Conservation (phyloP, 2,797 vertebrate genomes). For the Bucorvus abyssinicus region DNA sequence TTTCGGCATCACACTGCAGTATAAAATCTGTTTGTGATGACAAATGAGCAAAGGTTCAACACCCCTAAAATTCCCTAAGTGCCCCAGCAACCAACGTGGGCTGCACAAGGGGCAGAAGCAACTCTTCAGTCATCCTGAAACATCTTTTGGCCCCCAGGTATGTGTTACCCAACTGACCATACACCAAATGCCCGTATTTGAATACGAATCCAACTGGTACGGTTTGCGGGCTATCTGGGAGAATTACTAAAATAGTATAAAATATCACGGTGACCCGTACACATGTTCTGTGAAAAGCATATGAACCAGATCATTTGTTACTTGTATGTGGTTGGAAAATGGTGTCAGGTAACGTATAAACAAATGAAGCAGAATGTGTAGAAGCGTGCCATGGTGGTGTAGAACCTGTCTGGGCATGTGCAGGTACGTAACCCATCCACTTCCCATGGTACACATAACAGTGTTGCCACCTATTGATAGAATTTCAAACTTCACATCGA, state of each 20-base stretch:
- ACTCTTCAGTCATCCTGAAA: neutral
- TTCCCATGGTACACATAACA: neutral
- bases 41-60: neutral
- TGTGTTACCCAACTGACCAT: rapidly evolving
- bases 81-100: neutral
- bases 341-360: neutral
- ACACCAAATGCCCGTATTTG: neutral
- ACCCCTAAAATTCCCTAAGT: rapidly evolving
- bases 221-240: neutral
- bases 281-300: neutral
- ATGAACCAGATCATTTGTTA: neutral
- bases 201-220: neutral
- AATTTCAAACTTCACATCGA: conserved; percentile 15
- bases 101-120: neutral
- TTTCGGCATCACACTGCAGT: neutral
- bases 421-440: neutral
- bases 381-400: rapidly evolving
- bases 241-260: neutral
- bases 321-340: neutral
- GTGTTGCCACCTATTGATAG: conserved; percentile 59
- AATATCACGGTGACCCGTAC: neutral
- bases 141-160: neutral
- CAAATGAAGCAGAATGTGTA: neutral
- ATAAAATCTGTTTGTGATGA: neutral
- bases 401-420: neutral